A percentile compares a stretch with the other conserved stretches of the same genome.
These are phyloP conservation scores for Cantharis rufa DNA, from an alignment of 2,888 invertebrate species.

Conservation along the genomic window DNA sequence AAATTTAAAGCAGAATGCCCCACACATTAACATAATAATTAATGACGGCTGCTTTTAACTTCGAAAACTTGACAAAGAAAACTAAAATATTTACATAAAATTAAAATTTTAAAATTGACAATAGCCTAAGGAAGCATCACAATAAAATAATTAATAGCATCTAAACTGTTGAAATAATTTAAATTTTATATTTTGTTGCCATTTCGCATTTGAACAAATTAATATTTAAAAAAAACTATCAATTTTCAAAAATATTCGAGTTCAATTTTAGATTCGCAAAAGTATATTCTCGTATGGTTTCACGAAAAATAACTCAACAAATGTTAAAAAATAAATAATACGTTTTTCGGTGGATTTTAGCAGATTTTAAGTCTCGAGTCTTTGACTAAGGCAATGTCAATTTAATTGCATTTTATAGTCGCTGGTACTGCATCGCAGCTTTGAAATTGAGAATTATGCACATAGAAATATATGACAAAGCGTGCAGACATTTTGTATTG, in stretches of 20 bases:
- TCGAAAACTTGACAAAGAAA: background rate
- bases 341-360: too few relatives aligned
- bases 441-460: background rate
- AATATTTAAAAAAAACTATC: too few relatives aligned
- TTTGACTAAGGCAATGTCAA: too few relatives aligned
- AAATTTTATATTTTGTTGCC: background rate
- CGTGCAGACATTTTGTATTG: background rate
- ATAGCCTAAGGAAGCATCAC: background rate
- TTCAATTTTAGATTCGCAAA: too few relatives aligned
- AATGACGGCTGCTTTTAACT: background rate
- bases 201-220: too few relatives aligned
- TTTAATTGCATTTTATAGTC: background rate
- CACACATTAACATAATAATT: background rate
- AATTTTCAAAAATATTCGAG: too few relatives aligned
- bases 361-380: too few relatives aligned
- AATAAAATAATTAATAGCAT: background rate
- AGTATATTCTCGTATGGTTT: too few relatives aligned
- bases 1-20: background rate
- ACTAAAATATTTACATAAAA: background rate
- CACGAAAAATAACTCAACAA: too few relatives aligned
- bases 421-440: background rate
- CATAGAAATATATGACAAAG: background rate
- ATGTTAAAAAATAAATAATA: too few relatives aligned
- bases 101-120: background rate
- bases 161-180: background rate